Base-by-base conservation (phyloP, 2,797 vertebrate species). In the Lophotriccus pileatus region DNA sequence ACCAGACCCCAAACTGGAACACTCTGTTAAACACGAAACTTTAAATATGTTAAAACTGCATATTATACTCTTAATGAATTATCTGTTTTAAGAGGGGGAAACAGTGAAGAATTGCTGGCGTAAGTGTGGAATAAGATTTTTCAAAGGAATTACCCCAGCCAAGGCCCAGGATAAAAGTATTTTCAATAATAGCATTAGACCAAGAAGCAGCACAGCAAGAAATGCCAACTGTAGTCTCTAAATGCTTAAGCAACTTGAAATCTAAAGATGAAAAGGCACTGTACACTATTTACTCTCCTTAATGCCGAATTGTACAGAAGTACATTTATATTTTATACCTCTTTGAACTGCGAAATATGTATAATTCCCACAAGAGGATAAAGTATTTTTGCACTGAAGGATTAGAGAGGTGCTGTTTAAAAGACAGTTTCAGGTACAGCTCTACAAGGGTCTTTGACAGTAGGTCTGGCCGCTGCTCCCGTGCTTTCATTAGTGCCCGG, bases 231-330 rank as follows among this genome's bases (percentile, higher is more conserved):
- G 89, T 94, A 93, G 95, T 95, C 94, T 94, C 93, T 79, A 96
- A 92, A 90, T 91, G 95, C 94, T 94, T 97, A 96, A 96, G 89
- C 89, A 96, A 96, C 93, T 96, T 88, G 92, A 95, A 97, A 95
- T 96, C 94, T 96, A 43, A 69, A 94, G 95, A 96, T 97, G 96
- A 96, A 96, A 96, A 96, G 90, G 75, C 87, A 58, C 77, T 50
- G 83, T 94, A 91, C 88, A 91, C 94, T 96, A 96, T 96, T 96
- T 97, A 97, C 94, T 94, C 74, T 92, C 90, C 93, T 94, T 96
- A 96, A 94, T 94, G 91, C 89, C 90, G 93, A 95, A 96, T 95
- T 96, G 95, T 93, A 93, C 95, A 95, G 87, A 96, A 94, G 46
- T 93, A 93, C 94, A 94, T 97, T 91, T 96, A 94, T 97, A 96